These are phyloP conservation scores for Caradrina kadenii DNA, from an alignment of 2,888 invertebrate genomes.

Conservation along the genomic window DNA sequence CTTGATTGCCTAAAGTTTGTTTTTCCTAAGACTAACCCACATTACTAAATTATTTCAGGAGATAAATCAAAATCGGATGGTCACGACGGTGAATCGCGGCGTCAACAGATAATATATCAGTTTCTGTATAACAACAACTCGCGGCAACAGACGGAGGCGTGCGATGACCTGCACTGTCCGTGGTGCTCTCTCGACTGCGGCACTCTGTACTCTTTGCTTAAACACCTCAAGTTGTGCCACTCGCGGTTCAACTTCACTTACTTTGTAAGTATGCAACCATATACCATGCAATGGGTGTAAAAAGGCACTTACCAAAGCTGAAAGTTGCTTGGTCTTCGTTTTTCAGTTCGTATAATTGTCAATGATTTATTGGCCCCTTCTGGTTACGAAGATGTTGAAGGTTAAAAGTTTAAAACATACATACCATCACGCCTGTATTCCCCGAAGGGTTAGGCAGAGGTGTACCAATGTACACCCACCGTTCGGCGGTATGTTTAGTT, in stretches of 20 bases:
- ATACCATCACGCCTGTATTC: too few species aligned
- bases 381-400: too few species aligned
- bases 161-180: constrained; percentile 97
- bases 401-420: too few species aligned
- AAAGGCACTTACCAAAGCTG: too few species aligned
- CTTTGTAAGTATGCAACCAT: constrained; percentile 93
- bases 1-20: not conserved
- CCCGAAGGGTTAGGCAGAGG: too few species aligned
- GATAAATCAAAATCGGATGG: constrained; percentile 78
- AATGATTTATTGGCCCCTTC: too few species aligned
- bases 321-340: too few species aligned
- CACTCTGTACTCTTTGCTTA: constrained; percentile 96
- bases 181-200: constrained; percentile 98
- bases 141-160: constrained; percentile 98
- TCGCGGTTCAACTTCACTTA: constrained; percentile 98
- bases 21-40: not conserved
- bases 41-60: constrained; percentile 63
- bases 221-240: constrained; percentile 98
- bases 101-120: constrained; percentile 97
- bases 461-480: too few species aligned
- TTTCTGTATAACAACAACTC: constrained; percentile 98
- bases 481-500: too few species aligned
- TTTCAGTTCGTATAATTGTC: too few species aligned
- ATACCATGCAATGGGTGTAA: too few species aligned
- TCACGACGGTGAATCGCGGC: constrained; percentile 77